Conservation (phyloP, 2,888 invertebrate genomes). For the Schizaphis graminum region DNA sequence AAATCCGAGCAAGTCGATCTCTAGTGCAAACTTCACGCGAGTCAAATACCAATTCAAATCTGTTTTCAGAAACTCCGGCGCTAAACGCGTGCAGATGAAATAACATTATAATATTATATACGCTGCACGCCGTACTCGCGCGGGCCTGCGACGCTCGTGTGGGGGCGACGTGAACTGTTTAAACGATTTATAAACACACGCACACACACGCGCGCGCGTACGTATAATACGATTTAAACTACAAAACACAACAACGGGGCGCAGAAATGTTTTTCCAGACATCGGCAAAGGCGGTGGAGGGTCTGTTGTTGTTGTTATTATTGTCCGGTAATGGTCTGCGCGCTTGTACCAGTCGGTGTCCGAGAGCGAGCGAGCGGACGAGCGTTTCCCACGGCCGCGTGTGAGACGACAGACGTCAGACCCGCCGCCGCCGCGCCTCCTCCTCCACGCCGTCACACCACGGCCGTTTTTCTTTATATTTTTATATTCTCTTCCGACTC, state of each 20-base stretch:
- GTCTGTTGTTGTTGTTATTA: constrained; percentile 7
- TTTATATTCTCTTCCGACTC: not conserved
- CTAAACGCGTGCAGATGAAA: not conserved
- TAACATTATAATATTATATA: not conserved
- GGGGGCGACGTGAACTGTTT: not conserved
- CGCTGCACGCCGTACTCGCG: not conserved
- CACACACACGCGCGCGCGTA: not conserved
- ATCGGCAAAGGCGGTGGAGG: not conserved
- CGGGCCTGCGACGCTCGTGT: not conserved
- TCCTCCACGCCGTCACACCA: not conserved
- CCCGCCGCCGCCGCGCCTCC: not conserved
- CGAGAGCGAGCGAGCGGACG: not conserved
- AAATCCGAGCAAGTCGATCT: not conserved
- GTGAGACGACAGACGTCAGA: constrained; percentile 34
- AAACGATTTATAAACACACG: not conserved
- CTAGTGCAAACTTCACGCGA: not conserved
- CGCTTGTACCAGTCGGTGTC: constrained; percentile 39
- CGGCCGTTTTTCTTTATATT: not conserved
- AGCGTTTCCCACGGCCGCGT: constrained; percentile 37
- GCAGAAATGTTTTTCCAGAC: constrained; percentile 29
- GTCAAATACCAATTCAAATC: not conserved
- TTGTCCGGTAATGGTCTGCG: constrained; percentile 1
- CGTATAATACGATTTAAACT: not conserved
- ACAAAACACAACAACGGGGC: not conserved
- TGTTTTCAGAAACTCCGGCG: not conserved